A percentile compares a stretch with the other conserved stretches of the same genome.
These are phyloP conservation scores for Thera britannica DNA, from an alignment of 2,888 invertebrate species.

Conservation along the genomic window DNA sequence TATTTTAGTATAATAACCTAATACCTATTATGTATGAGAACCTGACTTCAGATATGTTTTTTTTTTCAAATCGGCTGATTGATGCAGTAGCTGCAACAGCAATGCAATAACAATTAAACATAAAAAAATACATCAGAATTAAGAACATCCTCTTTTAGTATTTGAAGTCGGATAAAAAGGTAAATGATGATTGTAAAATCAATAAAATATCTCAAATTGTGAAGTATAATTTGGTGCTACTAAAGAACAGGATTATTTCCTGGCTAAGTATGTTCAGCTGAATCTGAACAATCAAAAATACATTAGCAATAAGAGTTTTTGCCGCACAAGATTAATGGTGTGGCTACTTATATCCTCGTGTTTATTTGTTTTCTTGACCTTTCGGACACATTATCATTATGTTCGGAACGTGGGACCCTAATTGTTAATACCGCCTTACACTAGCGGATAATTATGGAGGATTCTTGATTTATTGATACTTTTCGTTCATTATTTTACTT, in stretches of 20 bases:
- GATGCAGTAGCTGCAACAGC: too few species aligned
- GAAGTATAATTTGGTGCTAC: background rate
- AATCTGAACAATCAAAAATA: slow-evolving; percentile 42
- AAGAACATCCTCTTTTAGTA: too few species aligned
- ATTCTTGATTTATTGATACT: background rate
- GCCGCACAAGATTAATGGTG: slow-evolving; percentile 35
- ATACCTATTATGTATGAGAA: too few species aligned
- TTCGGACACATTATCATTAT: slow-evolving; percentile 26
- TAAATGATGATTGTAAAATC: background rate
- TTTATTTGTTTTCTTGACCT: slow-evolving; percentile 40
- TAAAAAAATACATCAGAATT: too few species aligned
- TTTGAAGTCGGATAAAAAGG: too few species aligned
- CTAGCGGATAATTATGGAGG: background rate
- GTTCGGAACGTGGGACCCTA: slow-evolving; percentile 9
- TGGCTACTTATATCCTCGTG: slow-evolving; percentile 34
- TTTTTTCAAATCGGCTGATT: too few species aligned
- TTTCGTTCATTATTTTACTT: too few species aligned
- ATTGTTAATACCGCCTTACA: slow-evolving; percentile 11
- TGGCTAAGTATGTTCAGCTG: slow-evolving; percentile 15
- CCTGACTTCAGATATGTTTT: too few species aligned
- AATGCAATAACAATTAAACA: too few species aligned
- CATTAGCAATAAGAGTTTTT: slow-evolving; percentile 42
- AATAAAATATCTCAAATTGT: background rate
- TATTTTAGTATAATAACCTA: too few species aligned
- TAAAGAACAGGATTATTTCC: slow-evolving; percentile 7